Base-by-base conservation (phyloP, 2,888 invertebrate species). In the Protodeltote pygarga region DNA sequence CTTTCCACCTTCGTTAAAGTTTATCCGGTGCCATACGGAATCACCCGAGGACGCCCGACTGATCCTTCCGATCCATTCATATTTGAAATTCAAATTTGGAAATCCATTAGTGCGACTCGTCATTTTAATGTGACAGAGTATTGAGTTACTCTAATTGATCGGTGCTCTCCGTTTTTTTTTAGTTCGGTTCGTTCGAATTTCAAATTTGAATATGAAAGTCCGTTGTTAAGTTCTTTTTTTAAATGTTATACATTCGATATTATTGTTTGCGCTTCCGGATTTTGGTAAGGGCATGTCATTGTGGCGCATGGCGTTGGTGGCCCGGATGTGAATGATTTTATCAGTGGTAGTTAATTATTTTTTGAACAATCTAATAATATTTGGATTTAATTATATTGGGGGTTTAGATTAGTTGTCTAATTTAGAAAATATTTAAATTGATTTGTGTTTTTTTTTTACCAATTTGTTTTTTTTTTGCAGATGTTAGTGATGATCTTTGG, bases 121-220 rank as follows among this genome's bases (percentile, higher is more conserved):
- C 91, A 90, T 89, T 87, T 90, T 90, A 92, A 92, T 90, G 87
- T 90, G 91, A 91, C 90, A 89, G 83, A 79, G 87, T 90, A 91
- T 91, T 86, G 90, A 89, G 90, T 92, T 90, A 88, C 91, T 87
- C 85, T 88, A 90, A 91, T 92, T 89, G 89, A 90, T 89, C 87
- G 79, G 74, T 73, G 77, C 80, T 81, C 79, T 57, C 38, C 46
- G 39, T 53, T 63, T 71, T 72, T 71, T 71, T 70, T 73, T 79
- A 25, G 48, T 53, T 74, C 59, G 74, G 78, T 76, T 76, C 76
- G 79, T 80, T 83, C 83, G 74, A 75, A 79, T 83, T 87, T 83
- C 77, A 75, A 79, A 81, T 79, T 80, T 78, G 73, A 80, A 82
- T 79, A 74, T 69, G 63, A 67, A 69, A 71, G 79, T 79, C 75